Evolutionary conservation across 2,888 invertebrate genomes (phyloP).

Genomic region (Eledona agricola): DNA sequence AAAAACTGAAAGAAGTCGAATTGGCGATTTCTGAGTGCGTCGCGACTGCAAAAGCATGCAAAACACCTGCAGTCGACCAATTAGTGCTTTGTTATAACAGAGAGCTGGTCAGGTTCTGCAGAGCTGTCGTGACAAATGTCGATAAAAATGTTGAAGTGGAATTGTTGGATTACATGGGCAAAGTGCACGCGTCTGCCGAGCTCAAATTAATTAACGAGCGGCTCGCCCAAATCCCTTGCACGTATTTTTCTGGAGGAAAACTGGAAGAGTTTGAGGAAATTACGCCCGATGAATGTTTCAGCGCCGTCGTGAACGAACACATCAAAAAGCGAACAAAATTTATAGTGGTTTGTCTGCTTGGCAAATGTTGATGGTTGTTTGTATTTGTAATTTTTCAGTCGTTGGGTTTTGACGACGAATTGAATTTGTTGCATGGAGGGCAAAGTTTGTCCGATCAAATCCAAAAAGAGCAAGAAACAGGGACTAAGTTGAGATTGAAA

Average conservation of each 20-base stretch:
- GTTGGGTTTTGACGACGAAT: slow-evolving; percentile 15
- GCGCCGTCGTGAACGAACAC: neutral
- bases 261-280: slow-evolving; percentile 9
- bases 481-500: slow-evolving; percentile 1
- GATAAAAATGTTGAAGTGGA: slow-evolving; percentile 8
- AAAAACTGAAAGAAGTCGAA: slow-evolving; percentile 16
- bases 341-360: slow-evolving; percentile 5
- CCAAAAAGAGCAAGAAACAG: neutral
- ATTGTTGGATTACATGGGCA: slow-evolving; percentile 9
- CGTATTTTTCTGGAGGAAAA: slow-evolving; percentile 4
- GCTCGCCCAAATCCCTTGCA: slow-evolving; percentile 7
- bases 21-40: neutral
- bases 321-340: slow-evolving; percentile 13
- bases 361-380: neutral
- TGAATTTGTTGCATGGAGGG: slow-evolving; percentile 13
- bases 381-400: slow-evolving; percentile 1
- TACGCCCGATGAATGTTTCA: neutral
- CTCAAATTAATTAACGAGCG: slow-evolving; percentile 4
- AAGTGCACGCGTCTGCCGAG: neutral
- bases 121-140: slow-evolving; percentile 13
- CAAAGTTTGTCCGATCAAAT: slow-evolving; percentile 4
- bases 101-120: slow-evolving; percentile 1
- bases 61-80: slow-evolving; percentile 8
- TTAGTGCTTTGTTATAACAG: slow-evolving; percentile 7
- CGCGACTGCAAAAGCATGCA: neutral